Conservation (phyloP, 2,797 vertebrate species). For the Melanotaenia boesemani region DNA sequence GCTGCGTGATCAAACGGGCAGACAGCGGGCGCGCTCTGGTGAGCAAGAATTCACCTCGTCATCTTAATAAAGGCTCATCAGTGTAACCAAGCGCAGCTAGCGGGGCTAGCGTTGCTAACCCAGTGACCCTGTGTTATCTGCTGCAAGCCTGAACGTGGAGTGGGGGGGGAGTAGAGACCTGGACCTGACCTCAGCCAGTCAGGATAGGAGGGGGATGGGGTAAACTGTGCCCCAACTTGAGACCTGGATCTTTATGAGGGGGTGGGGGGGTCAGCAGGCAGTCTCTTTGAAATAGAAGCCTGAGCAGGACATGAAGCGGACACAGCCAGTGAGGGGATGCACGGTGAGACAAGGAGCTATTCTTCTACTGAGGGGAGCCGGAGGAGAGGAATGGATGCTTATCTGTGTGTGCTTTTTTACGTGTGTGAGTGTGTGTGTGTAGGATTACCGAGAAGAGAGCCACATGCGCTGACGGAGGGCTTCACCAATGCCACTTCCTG, state of each 20-base stretch:
- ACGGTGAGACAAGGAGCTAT: slow-evolving; percentile 69
- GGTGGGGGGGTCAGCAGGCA: slow-evolving; percentile 57
- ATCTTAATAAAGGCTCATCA: slow-evolving; percentile 80
- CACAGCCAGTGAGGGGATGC: slow-evolving; percentile 59
- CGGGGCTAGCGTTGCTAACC: slow-evolving; percentile 56
- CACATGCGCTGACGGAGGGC: slow-evolving; percentile 87
- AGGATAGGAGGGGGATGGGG: slow-evolving; percentile 4
- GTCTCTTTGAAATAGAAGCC: slow-evolving; percentile 81
- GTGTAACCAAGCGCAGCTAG: slow-evolving; percentile 58
- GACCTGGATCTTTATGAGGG: slow-evolving; percentile 48
- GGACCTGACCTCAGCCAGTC: slow-evolving; percentile 53
- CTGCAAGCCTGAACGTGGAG: slow-evolving; percentile 11
- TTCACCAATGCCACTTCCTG: slow-evolving; percentile 81
- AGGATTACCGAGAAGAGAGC: slow-evolving; percentile 90
- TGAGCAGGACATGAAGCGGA: slow-evolving; percentile 66
- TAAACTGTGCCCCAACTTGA: slow-evolving; percentile 55
- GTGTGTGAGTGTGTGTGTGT: slow-evolving; percentile 39
- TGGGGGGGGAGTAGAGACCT: slow-evolving; percentile 40
- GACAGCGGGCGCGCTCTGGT: slow-evolving; percentile 39
- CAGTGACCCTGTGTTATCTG: slow-evolving; percentile 56
- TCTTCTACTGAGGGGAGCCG: slow-evolving; percentile 62
- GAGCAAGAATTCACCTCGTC: slow-evolving; percentile 80
- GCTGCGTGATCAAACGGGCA: slow-evolving; percentile 69
- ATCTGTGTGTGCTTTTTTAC: slow-evolving; percentile 50
- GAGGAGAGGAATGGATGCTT: slow-evolving; percentile 58